Percentiles rank a stretch among this genome's conserved stretches.
Evolutionary conservation across 2,888 invertebrate species (phyloP).

Genomic region (Congeria kusceri): DNA sequence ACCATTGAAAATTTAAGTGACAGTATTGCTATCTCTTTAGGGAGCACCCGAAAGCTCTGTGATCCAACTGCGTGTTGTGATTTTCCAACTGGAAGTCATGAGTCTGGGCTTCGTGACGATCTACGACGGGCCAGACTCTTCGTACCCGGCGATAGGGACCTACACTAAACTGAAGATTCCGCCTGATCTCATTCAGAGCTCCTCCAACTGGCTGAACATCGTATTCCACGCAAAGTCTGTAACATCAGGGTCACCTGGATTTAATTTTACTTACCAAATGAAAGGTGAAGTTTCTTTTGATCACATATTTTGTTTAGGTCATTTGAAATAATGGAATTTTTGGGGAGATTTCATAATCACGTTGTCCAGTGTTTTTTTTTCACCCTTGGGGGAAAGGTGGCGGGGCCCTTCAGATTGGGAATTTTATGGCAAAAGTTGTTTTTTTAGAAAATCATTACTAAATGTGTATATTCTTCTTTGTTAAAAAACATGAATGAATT

Average conservation of each 20-base stretch:
- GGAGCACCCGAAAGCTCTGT: slow-evolving; percentile 26
- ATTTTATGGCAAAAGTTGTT: too few species aligned
- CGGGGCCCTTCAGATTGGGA: too few species aligned
- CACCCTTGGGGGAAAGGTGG: too few species aligned
- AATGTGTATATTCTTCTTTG: too few species aligned
- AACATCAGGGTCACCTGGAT: slow-evolving; percentile 59
- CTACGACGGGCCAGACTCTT: slow-evolving; percentile 71
- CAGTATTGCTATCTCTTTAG: slow-evolving; percentile 16
- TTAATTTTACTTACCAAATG: slow-evolving; percentile 75
- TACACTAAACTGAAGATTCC: slow-evolving; percentile 64
- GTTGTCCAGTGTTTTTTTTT: too few species aligned
- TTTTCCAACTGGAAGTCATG: slow-evolving; percentile 48
- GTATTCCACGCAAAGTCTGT: slow-evolving; percentile 64
- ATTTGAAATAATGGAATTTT: too few species aligned
- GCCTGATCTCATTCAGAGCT: slow-evolving; percentile 66
- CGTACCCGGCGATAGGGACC: slow-evolving; percentile 59
- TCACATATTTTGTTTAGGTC: too few species aligned
- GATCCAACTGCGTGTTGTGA: slow-evolving; percentile 68
- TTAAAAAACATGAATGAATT: too few species aligned
- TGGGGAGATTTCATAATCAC: too few species aligned
- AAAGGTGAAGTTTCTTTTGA: slow-evolving; percentile 66
- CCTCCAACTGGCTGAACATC: slow-evolving; percentile 66
- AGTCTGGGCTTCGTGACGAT: slow-evolving; percentile 69
- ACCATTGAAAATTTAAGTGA: too few species aligned
- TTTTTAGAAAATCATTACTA: too few species aligned